phyloP scores from a whole-genome alignment of 2,888 invertebrate species.

The Erebia ligea region DNA sequence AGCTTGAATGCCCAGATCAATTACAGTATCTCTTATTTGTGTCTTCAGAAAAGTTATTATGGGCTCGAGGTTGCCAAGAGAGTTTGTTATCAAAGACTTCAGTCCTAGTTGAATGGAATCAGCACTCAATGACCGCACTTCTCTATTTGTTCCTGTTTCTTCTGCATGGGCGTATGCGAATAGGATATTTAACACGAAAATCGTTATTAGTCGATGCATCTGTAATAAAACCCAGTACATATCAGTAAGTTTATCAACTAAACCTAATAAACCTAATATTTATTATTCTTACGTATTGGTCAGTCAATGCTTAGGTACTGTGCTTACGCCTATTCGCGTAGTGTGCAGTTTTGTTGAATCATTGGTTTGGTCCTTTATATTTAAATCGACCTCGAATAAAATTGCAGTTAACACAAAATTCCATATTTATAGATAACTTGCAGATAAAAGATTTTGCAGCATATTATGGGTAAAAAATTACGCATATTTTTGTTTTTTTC shows the following conservation, averaged over 20 bases:
- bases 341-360: too few relatives aligned
- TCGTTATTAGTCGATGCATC: conserved; percentile 42
- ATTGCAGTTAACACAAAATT: too few relatives aligned
- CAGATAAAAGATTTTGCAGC: too few relatives aligned
- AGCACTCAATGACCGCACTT: conserved; percentile 30
- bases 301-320: too few relatives aligned
- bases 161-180: conserved; percentile 14
- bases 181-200: conserved; percentile 24
- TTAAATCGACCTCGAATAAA: too few relatives aligned
- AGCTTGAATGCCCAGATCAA: conserved; percentile 50
- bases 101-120: conserved; percentile 19
- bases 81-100: conserved; percentile 33
- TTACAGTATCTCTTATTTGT: conserved; percentile 55
- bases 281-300: too few relatives aligned
- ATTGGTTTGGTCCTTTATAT: too few relatives aligned
- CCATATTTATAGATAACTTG: too few relatives aligned
- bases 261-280: too few relatives aligned
- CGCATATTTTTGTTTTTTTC: too few relatives aligned
- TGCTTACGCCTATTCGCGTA: too few relatives aligned
- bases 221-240: conserved; percentile 41
- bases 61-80: conserved; percentile 47
- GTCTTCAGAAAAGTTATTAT: conserved; percentile 51
- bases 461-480: too few relatives aligned
- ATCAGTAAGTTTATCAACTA: not conserved
- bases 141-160: conserved; percentile 20